Base-by-base conservation (phyloP, 2,113 vertebrate genomes). In the Tenebrosternarchus preto region DNA sequence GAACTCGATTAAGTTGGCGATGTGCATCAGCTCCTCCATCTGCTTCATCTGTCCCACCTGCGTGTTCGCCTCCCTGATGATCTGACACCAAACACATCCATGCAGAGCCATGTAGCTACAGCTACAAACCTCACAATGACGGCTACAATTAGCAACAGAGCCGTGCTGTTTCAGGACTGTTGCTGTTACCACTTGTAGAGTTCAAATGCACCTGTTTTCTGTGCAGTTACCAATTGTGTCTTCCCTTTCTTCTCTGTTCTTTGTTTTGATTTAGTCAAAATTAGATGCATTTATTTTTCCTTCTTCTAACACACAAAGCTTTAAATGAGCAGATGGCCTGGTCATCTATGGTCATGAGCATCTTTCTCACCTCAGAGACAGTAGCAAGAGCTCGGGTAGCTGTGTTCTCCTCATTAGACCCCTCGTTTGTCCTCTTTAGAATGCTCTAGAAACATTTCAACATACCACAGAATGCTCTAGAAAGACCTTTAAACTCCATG, bases 11-110 rank as follows among this genome's bases (percentile, higher is more conserved):
- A 88, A 90, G 78, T 92, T 90, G 20, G 88, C 90, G 8, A 93
- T 90, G 6, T 92, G 85, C 50, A 94, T 92, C 56, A 95, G 87
- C 75, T 95, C 93, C 68, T 95, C 94, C 0, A 92, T 94, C 86
- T 94, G 92, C 77, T 92, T 94, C 93, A 95, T 94, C 56, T 92
- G 90, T 0, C 93, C 94, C 20, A 95, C 93, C 83, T 94, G 91
- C 0, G 88, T 88, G 27, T 94, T 94, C 71, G 93, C 93, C 0
- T 93, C 90, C 79, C 91, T 90, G 16, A 94, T 93, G 43, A 94
- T 92, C 94, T 94, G 86, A 63, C 27, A 55, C 1, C n/a, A 72
- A 33, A 78, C 50, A 73, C 11, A 43, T n/a, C 11, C 43, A 76
- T 16, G 43, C 19, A 64, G 16, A 46, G 16, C 46, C 5, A 19